phyloP scores from a whole-genome alignment of 2,113 vertebrate species.

The Psephotus haematonotus region DNA sequence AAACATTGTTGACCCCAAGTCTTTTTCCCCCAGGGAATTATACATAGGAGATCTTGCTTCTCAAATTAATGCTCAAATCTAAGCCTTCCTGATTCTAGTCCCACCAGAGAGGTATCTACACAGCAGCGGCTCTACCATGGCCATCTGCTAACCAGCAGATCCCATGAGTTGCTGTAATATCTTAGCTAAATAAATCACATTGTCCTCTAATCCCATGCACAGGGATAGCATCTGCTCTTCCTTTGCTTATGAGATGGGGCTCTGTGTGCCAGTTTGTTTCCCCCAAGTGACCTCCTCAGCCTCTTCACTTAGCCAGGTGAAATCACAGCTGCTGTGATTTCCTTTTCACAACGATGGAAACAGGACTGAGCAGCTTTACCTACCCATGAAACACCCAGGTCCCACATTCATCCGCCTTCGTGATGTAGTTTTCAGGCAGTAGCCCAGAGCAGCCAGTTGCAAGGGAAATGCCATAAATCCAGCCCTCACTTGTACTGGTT shows the following conservation, averaged over 20 bases:
- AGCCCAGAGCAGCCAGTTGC: constrained; percentile 90
- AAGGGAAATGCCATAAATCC: constrained; percentile 92
- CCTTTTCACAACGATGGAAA: accelerated
- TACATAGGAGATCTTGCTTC: neutral
- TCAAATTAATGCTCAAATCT: neutral
- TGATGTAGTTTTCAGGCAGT: constrained; percentile 96
- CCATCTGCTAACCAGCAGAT: neutral
- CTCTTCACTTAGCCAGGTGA: neutral
- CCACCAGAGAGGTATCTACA: neutral
- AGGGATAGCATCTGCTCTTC: neutral
- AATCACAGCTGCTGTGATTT: neutral
- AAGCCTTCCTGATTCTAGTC: neutral
- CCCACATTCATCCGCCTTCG: constrained; percentile 90
- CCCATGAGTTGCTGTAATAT: neutral
- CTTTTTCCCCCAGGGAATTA: neutral
- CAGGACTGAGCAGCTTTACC: neutral
- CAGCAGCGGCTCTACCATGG: neutral
- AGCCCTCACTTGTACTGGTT: constrained; percentile 91
- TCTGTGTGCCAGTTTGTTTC: neutral
- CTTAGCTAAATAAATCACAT: neutral
- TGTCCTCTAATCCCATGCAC: neutral
- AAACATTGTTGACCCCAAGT: neutral
- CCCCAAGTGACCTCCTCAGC: neutral
- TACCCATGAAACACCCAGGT: constrained; percentile 97
- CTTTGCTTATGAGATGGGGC: neutral